A percentile compares a stretch with the other conserved stretches of the same genome.
Conservation (phyloP, 2,113 vertebrate genomes). For the Scomber colias region DNA sequence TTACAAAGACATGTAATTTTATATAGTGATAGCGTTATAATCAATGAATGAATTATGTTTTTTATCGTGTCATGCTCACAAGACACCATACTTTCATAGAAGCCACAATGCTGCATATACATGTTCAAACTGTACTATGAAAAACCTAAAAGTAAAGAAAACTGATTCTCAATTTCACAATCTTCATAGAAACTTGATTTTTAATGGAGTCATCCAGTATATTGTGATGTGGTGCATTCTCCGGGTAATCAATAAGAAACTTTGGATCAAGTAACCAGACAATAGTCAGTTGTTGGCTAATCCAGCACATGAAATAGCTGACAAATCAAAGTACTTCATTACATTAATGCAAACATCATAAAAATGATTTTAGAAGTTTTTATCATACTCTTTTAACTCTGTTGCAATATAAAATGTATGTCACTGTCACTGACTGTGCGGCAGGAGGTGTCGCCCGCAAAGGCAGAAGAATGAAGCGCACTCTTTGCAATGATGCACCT, state of each 20-base stretch:
- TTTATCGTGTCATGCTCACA: neutral
- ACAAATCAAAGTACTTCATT: neutral
- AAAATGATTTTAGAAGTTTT: neutral
- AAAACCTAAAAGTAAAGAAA: too few relatives aligned
- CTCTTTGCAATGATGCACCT: conserved; percentile 41
- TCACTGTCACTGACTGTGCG: conserved; percentile 4
- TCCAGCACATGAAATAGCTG: neutral
- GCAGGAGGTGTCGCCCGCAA: conserved; percentile 28
- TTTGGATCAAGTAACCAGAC: neutral
- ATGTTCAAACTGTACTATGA: neutral
- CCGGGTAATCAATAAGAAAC: neutral
- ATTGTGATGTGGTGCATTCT: neutral
- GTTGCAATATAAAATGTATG: neutral
- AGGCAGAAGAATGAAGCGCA: conserved; percentile 3
- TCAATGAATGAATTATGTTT: neutral
- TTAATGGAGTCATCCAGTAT: conserved; percentile 3
- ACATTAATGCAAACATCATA: too few relatives aligned
- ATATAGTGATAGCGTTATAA: neutral
- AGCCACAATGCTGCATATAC: neutral
- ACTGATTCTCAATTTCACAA: too few relatives aligned
- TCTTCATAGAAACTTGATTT: neutral
- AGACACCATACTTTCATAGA: neutral
- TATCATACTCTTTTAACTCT: neutral
- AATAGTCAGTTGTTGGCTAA: neutral
- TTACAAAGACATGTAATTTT: neutral